Base-by-base conservation (phyloP, 2,797 vertebrate genomes). In the Tokudaia tokunoshimensis region DNA sequence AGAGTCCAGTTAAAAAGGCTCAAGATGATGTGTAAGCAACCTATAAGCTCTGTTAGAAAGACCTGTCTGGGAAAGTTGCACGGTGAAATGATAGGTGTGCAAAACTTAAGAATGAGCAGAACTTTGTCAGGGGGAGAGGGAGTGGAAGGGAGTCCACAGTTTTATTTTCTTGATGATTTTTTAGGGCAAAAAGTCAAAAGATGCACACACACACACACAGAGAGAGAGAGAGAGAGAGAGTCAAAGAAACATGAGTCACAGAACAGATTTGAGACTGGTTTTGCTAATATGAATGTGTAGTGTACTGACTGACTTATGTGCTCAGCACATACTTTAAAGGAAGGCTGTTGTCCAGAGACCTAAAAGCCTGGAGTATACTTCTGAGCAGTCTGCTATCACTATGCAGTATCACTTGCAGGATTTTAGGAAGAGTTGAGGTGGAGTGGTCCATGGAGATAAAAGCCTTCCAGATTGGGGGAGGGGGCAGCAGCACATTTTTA, bases 1-100 rank as follows among this genome's bases (percentile, higher is more conserved):
- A 94, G 78, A 24, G 87, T 13, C 37, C 90, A 92, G 91, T 65
- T 88, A 90, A 91, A 93, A 85, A 92, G 34, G n/a, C 94, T 96
- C 47, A 67, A 94, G 76, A 63, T 88, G 57, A 89, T 29, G 26
- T 80, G 7, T n/a, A 17, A 87, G 57, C 61, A 92, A 86, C 55
- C 52, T 75, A 70, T 7, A 87, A 20, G 34, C 88, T 89, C n/a
- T 75, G 14, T 52, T 90, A 94, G 59, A 61, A 14, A 11, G 11
- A 9, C 2, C 50, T 95, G 10, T 72, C 82, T 67, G 70, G 81
- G 34, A 82, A 78, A 96, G 22, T 78, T 75, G 61, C 31, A 74
- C 20, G 78, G 37, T 20, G 22, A 92, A 85, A 92, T 92, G 52
- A 80, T 75, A 47, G 17, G 61, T 26, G 11, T 26, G 34, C 61